A percentile compares a stretch with the other conserved stretches of the same genome.
phyloP scores from a whole-genome alignment of 1,140 invertebrate species.

The Nixonia krombeini region DNA sequence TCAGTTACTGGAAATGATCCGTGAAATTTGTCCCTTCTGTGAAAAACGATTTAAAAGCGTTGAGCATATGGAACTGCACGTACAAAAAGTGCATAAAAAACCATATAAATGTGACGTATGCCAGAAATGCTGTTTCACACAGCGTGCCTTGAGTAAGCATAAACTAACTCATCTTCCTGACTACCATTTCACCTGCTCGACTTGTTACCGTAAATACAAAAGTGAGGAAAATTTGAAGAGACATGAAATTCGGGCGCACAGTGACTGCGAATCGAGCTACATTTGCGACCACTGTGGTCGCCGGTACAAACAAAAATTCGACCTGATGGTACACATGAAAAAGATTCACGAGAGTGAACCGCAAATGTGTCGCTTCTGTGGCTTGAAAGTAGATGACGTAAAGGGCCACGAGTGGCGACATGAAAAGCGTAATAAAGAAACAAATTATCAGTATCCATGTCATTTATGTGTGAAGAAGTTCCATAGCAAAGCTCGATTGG shows the following conservation, averaged over 20 bases:
- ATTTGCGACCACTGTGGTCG: constrained; percentile 77
- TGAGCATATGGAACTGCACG: constrained; percentile 67
- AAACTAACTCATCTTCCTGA: constrained; percentile 34
- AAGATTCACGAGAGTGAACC: constrained; percentile 62
- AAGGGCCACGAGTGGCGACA: constrained; percentile 57
- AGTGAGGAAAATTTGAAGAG: constrained; percentile 69
- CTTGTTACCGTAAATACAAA: constrained; percentile 68
- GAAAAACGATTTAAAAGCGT: constrained; percentile 67
- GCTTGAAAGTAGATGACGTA: constrained; percentile 52
- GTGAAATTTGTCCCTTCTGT: constrained; percentile 70
- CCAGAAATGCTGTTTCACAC: constrained; percentile 52
- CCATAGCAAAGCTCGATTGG: constrained; percentile 59
- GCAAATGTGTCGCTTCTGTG: constrained; percentile 70
- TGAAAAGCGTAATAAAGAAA: constrained; percentile 37
- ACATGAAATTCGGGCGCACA: constrained; percentile 65
- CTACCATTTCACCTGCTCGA: constrained; percentile 39
- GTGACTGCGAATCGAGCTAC: constrained; percentile 29
- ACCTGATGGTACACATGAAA: constrained; percentile 69
- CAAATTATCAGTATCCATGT: constrained; percentile 60
- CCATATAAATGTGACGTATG: constrained; percentile 66
- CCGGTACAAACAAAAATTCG: constrained; percentile 70
- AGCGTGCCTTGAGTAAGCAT: constrained; percentile 30
- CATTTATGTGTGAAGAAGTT: constrained; percentile 70
- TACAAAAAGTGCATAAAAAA: constrained; percentile 65
- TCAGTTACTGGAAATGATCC: constrained; percentile 55